Base-by-base conservation (phyloP, 2,888 invertebrate genomes). In the Malthinus seriepunctatus region DNA sequence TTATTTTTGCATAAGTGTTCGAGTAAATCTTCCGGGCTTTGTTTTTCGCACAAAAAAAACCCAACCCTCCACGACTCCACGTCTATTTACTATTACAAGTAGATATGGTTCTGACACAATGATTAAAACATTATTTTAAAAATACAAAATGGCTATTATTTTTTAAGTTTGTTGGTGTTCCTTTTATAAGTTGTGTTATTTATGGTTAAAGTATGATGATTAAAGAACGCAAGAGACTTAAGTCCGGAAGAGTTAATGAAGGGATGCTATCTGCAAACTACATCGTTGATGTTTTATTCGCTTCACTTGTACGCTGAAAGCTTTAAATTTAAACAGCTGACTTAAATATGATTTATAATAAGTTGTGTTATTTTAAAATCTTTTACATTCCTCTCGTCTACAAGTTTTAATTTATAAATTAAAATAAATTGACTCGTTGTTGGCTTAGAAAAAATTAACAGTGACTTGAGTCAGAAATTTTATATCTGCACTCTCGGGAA, bases 281-380 rank as follows among this genome's bases (percentile, higher is more conserved):
- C 69, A 72, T 72, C 72, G 70, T 62, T 66, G 63, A 62, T 50
- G 60, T 58, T 59, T 69, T 65, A 65, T 66, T 63, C 65, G 71
- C 69, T 64, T 68, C 71, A 71, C 72, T 71, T 70, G 67, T 68
- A 68, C 65, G 71, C 60, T 72, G 71, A 73, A 72, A 72, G 71
- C 70, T 68, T 66, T 57, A 68, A 23, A 70, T 65, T 64, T 67
- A 65, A 69, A 68, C 74, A 74, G 74, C 74, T 74, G 74, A 74
- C 73, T 69, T 67, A 66, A 71, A 72, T 72, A 74, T 74, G 73
- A 74, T 74, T 73, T 74, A 73, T 70, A 60, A 67, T 63, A 64
- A 66, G 61, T 66, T 63, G 67, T 63, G 71, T 72, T 72, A 71
- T 71, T 73, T 72, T 69, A 69, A 72, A 70, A 64, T 60, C 55